Base-by-base conservation (phyloP, 2,113 vertebrate genomes). In the Dunckerocampus dactyliophorus region DNA sequence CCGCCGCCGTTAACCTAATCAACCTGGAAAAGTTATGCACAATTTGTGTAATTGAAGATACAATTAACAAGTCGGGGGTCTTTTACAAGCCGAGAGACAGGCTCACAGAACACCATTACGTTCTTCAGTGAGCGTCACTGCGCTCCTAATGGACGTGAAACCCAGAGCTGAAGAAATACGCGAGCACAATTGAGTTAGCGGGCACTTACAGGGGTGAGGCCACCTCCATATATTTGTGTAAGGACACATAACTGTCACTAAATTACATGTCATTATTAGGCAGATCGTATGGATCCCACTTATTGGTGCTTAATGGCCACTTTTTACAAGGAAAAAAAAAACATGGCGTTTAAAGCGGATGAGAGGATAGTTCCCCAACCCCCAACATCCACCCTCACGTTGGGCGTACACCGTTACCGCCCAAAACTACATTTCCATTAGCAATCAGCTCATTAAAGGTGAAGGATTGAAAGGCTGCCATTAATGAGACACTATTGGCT, bases 61-160 rank as follows among this genome's bases (percentile, higher is more conserved):
- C 64, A 79, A 76, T 83, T 83, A 85, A 86, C 72, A 34, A 62
- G 55, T 67, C 52, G 28, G 58, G 79, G 60, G 43, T 60, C 77
- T 66, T 70, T 47, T 39, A 69, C 28, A 72, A 53, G 13, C 59
- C 17, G 13, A 16, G 17, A 2, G 14, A 22, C 59, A 3, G 34
- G 34, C 54, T 51, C 56, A 71, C 75, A 59, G 63, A 76, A 77
- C 71, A 60, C 82, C 77, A 86, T 83, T 77, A 82, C 63, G 63
- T 76, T 77, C 65, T 71, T 80, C 65, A 57, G 82, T 73, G 71
- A 69, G 77, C 62, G 74, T 74, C 71, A 75, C 80, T 82, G 74
- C 71, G 81, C 76, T 83, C 85, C 75, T 88, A 91, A 88, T 89
- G 88, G 82, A 82, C 85, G 83, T 90, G 88, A 90, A 90, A 88